Percentiles rank a stretch among this genome's conserved stretches.
Evolutionary conservation across 2,888 invertebrate genomes (phyloP).

Genomic region (Andrena chrysosceles): DNA sequence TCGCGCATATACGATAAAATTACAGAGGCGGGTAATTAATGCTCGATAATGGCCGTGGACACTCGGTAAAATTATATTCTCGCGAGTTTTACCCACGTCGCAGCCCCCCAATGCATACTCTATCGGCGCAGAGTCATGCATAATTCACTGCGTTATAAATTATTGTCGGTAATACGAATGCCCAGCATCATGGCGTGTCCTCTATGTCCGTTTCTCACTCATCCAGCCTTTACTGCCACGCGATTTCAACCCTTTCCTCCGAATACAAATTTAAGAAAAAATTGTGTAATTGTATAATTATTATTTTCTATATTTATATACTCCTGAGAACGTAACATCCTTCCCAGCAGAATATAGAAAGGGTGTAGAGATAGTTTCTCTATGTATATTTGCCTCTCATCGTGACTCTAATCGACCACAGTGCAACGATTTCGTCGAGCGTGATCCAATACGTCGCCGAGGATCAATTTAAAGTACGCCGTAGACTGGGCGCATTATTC

Average conservation of each 20-base stretch:
- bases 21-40: slow-evolving; percentile 63
- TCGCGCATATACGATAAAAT: slow-evolving; percentile 60
- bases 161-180: slow-evolving; percentile 59
- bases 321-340: background rate
- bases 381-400: background rate
- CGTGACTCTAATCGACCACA: background rate
- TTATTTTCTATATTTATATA: background rate
- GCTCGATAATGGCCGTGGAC: slow-evolving; percentile 54
- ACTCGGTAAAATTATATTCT: slow-evolving; percentile 68
- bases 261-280: background rate
- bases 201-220: background rate
- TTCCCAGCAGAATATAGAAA: background rate
- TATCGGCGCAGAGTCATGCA: slow-evolving; percentile 57
- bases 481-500: slow-evolving; percentile 36
- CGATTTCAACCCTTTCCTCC: background rate
- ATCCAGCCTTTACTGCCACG: background rate
- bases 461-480: slow-evolving; percentile 47
- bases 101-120: slow-evolving; percentile 58
- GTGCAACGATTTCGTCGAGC: slow-evolving; percentile 21
- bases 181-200: slow-evolving; percentile 10
- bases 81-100: slow-evolving; percentile 62
- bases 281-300: background rate
- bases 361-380: background rate
- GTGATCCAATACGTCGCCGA: slow-evolving; percentile 34
- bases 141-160: slow-evolving; percentile 67